Evolutionary conservation across 2,888 invertebrate species (phyloP).

Genomic region (Hemithea aestivaria): DNA sequence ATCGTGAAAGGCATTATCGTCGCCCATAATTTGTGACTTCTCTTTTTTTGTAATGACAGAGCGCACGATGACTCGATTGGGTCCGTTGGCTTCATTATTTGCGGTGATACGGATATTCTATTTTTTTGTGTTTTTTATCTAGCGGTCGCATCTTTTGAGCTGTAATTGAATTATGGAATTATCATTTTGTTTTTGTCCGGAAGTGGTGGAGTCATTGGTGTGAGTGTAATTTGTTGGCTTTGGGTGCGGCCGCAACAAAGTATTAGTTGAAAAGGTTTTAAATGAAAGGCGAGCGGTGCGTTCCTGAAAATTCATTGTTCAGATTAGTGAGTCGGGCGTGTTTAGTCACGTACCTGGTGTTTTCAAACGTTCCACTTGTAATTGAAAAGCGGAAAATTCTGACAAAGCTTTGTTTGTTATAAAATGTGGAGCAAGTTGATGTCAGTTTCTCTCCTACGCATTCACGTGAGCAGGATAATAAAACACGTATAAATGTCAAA

Average conservation of each 20-base stretch:
- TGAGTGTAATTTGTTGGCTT: constrained; percentile 34
- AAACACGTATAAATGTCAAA: too few relatives aligned
- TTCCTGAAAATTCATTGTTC: constrained; percentile 52
- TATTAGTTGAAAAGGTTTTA: constrained; percentile 38
- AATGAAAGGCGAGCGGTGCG: constrained; percentile 42
- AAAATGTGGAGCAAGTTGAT: constrained; percentile 1
- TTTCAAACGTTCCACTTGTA: constrained; percentile 36
- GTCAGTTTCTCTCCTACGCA: background rate
- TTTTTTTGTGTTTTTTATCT: constrained; percentile 50
- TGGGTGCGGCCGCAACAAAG: constrained; percentile 35
- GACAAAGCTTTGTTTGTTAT: constrained; percentile 13
- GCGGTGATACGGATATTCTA: constrained; percentile 67
- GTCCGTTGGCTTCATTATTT: constrained; percentile 66
- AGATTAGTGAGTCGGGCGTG: constrained; percentile 54
- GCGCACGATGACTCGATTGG: constrained; percentile 46
- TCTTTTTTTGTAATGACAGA: constrained; percentile 62
- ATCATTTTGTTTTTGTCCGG: constrained; percentile 35
- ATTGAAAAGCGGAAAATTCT: constrained; percentile 20
- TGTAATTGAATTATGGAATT: constrained; percentile 48
- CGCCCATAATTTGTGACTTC: constrained; percentile 38
- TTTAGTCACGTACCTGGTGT: constrained; percentile 54
- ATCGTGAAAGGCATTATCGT: constrained; percentile 42
- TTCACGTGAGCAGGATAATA: too few relatives aligned
- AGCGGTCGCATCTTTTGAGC: constrained; percentile 41
- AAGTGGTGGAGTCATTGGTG: constrained; percentile 32